Evolutionary conservation across 2,888 invertebrate genomes (phyloP).

Genomic region (Oxytorus armatus): DNA sequence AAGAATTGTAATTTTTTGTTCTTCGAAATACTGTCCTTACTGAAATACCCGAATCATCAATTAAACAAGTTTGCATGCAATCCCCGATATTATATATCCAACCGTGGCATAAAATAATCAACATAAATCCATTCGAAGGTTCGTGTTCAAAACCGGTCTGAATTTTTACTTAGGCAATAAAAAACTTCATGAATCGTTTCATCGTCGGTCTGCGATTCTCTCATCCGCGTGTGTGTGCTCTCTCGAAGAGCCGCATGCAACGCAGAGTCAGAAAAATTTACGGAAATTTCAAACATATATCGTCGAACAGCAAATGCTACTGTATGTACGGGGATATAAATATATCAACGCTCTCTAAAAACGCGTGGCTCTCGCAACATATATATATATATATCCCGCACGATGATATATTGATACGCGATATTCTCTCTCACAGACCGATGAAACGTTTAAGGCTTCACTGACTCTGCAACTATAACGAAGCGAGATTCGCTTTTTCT

Average conservation of each 20-base stretch:
- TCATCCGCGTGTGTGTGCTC: not conserved
- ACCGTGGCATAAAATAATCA: constrained; percentile 4
- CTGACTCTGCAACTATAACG: not conserved
- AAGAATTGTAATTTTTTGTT: too few species aligned
- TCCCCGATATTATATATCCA: not conserved
- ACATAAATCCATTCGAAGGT: constrained; percentile 7
- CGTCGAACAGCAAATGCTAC: constrained; percentile 20
- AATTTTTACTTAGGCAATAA: constrained; percentile 26
- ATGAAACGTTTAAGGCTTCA: constrained; percentile 53
- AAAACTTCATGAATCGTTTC: constrained; percentile 51
- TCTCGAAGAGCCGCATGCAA: constrained; percentile 15
- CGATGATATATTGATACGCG: constrained; percentile 46
- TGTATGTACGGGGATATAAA: constrained; percentile 43
- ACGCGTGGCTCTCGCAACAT: constrained; percentile 40
- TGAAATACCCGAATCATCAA: not conserved
- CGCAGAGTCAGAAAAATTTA: constrained; percentile 34
- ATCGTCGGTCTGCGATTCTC: constrained; percentile 41
- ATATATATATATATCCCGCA: not conserved
- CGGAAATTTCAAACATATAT: constrained; percentile 57
- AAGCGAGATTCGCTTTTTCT: constrained; percentile 39
- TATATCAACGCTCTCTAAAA: constrained; percentile 54
- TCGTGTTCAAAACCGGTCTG: not conserved
- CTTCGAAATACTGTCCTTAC: too few species aligned
- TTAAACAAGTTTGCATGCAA: not conserved
- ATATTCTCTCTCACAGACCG: constrained; percentile 31